Evolutionary conservation across 2,888 invertebrate genomes (phyloP), one percentile per base, ranked within the genome.

Genomic region (Syritta pipiens): DNA sequence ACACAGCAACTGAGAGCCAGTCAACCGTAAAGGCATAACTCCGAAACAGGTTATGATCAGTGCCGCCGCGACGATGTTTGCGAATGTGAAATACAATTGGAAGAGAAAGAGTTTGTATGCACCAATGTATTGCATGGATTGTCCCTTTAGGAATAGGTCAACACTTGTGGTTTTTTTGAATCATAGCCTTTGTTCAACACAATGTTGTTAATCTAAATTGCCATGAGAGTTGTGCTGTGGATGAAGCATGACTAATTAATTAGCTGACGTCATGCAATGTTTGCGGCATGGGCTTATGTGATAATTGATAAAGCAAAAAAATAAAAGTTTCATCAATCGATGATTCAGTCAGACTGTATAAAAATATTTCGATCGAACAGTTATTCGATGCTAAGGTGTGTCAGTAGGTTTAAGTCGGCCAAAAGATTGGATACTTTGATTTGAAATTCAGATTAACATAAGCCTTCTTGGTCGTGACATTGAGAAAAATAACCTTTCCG

Each of bases 11-110:
- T 22, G 35, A 37, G 65, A 30, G 30, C 9, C 30, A 71, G 65
- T 71, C 65, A 65, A n/a, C 26, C 77, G 59, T 71, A 32, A 59
- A 65, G 32, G 10, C 37, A 63, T 57, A 51, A 53, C 62, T 65
- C 46, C 20, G 2, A 71, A 77, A 77, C 76, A 51, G 71, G 76
- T 71, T 53, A 17, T 49, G 71, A 65, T 65, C 44, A 51, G 44
- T 37, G 44, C 32, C 37, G 20, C 30, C 60, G 46, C 24, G 5
- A 32, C 6, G 48, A 26, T 26, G 19, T 24, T 42, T 59, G 59
- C 32, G 32, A 60, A 51, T 51, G 26, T n/a, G 24, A 17, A 49
- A n/a, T 30, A 14, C 42, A 60, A 60, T 60, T 53, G 44, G 42
- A 22, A 53, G 35, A 2, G 10, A 9, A 19, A 67, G 55, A 44